A percentile compares a stretch with the other conserved stretches of the same genome.
Conservation (phyloP, 1,140 invertebrate species). For the Danaus melanippus region DNA sequence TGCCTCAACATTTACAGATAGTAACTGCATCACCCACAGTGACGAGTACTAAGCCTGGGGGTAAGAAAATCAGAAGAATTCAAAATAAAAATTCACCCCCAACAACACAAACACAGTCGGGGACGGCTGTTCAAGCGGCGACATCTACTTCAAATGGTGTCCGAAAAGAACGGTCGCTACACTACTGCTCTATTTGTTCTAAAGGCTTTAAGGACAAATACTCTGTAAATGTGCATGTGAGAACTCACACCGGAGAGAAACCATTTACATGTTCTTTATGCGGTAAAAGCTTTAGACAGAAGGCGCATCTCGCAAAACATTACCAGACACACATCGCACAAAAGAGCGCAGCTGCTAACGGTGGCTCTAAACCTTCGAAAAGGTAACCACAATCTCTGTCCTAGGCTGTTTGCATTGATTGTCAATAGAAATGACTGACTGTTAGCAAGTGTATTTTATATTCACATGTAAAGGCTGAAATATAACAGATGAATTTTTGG, state of each 20-base stretch:
- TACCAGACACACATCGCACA: constrained; percentile 95
- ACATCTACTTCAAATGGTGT: constrained; percentile 74
- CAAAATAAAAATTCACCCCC: constrained; percentile 57
- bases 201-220: constrained; percentile 96
- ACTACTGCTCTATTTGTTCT: constrained; percentile 92
- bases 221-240: constrained; percentile 92
- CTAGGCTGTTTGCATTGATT: constrained; percentile 34
- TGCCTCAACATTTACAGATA: constrained; percentile 67
- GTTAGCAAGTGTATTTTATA: constrained; percentile 55
- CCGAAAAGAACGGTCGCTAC: constrained; percentile 87
- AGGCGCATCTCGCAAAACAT: constrained; percentile 97
- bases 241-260: constrained; percentile 93
- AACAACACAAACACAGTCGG: constrained; percentile 44
- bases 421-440: constrained; percentile 62
- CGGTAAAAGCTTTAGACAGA: constrained; percentile 94
- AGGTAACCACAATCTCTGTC: constrained; percentile 53
- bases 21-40: constrained; percentile 67
- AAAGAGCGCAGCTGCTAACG: constrained; percentile 74
- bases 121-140: constrained; percentile 58
- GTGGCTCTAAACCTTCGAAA: constrained; percentile 62
- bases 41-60: constrained; percentile 68
- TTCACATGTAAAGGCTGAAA: constrained; percentile 65
- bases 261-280: constrained; percentile 91
- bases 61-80: constrained; percentile 71
- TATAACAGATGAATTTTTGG: constrained; percentile 64